phyloP scores from a whole-genome alignment of 2,888 invertebrate genomes.

The Iselma pallidipennis region DNA sequence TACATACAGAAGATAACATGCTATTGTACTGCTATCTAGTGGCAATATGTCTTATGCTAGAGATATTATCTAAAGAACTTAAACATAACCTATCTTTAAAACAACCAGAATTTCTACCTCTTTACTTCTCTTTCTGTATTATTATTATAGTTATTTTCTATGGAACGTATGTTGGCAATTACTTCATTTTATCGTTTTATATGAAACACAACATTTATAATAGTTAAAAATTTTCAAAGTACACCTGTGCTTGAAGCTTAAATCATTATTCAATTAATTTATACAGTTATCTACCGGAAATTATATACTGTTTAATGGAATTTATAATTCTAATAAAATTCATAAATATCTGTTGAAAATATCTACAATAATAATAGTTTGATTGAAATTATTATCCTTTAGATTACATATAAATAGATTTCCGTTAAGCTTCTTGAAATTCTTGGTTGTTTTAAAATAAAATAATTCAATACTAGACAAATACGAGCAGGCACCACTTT shows the following conservation, averaged over 20 bases:
- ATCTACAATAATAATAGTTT: not conserved
- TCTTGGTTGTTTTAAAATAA: too few species aligned
- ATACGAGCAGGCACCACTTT: too few species aligned
- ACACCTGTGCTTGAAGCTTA: not conserved
- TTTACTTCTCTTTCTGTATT: constrained; percentile 21
- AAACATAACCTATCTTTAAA: constrained; percentile 49
- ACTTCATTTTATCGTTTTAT: not conserved
- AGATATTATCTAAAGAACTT: constrained; percentile 51
- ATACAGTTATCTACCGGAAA: not conserved
- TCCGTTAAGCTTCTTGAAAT: too few species aligned
- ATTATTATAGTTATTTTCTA: not conserved
- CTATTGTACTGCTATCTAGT: constrained; percentile 52
- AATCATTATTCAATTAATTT: not conserved
- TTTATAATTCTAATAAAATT: not conserved
- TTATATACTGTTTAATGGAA: not conserved
- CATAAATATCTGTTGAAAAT: not conserved
- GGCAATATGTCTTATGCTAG: constrained; percentile 52
- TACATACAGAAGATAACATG: constrained; percentile 51
- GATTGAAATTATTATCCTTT: too few species aligned
- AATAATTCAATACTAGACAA: too few species aligned
- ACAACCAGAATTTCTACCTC: constrained; percentile 40
- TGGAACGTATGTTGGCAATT: not conserved
- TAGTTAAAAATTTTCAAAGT: not conserved
- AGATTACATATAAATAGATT: too few species aligned
- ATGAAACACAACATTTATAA: not conserved